Evolutionary conservation across 1,140 invertebrate species (phyloP).

Genomic region (Subanguina moxae): DNA sequence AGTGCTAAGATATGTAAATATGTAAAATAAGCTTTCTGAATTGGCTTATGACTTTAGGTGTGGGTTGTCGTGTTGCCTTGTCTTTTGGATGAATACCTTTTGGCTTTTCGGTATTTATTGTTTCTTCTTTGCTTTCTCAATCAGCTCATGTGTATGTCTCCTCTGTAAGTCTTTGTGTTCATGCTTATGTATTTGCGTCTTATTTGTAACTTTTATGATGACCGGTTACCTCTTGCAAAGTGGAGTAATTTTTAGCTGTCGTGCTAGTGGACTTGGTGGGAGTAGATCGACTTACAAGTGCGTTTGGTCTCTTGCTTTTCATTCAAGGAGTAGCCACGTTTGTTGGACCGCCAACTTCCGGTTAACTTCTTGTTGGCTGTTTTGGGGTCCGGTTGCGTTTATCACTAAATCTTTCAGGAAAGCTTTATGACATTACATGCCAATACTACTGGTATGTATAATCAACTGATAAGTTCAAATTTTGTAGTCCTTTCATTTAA

Average conservation of each 20-base stretch:
- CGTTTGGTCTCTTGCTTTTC: slow-evolving; percentile 87
- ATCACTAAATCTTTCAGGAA: neutral
- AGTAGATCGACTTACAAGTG: slow-evolving; percentile 89
- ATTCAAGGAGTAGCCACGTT: slow-evolving; percentile 87
- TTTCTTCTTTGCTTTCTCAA: slow-evolving; percentile 74
- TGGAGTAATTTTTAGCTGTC: too few species aligned
- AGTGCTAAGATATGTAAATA: too few species aligned
- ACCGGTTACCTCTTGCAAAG: too few species aligned
- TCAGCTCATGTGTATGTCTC: slow-evolving; percentile 88
- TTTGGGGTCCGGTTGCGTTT: too few species aligned
- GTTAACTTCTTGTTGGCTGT: slow-evolving; percentile 59
- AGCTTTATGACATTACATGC: slow-evolving; percentile 7
- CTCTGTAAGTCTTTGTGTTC: too few species aligned
- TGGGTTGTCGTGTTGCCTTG: slow-evolving; percentile 73
- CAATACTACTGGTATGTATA: too few species aligned
- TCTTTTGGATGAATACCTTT: slow-evolving; percentile 74
- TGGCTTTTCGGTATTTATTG: slow-evolving; percentile 76
- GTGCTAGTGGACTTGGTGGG: slow-evolving; percentile 84
- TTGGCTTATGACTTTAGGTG: slow-evolving; percentile 34
- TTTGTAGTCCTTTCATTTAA: too few species aligned
- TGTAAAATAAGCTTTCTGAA: too few species aligned
- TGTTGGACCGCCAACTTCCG: slow-evolving; percentile 69
- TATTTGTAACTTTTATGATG: too few species aligned
- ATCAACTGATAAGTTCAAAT: too few species aligned
- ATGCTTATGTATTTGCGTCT: too few species aligned